Base-by-base conservation (phyloP, 2,797 vertebrate genomes). In the Gambusia yucatana region DNA sequence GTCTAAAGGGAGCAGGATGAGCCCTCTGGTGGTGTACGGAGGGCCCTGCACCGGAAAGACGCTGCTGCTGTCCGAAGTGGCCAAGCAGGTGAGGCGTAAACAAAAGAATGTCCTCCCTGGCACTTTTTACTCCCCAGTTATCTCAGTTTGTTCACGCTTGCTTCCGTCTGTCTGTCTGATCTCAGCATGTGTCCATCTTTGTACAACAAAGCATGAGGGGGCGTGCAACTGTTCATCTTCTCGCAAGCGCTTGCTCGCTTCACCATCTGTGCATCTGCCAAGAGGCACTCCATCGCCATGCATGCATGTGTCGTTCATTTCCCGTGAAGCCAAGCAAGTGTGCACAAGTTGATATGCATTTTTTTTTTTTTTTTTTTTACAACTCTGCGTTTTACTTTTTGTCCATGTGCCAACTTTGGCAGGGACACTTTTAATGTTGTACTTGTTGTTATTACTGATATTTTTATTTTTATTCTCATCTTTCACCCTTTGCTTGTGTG, bases 41-140 rank as follows among this genome's bases (percentile, higher is more conserved):
- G 98, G 98, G 75, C 98, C 98, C 0, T 99, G 98, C 94, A 98
- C 98, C 0, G 98, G 98, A 81, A 99, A 99, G 95, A 99, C 98
- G 0, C 96, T 99, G 83, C 92, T 99, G 87, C 93, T 99, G 57
- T 96, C 98, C 0, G 98, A 99, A 95, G 97, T 96, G 33, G 97
- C 98, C 20, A 98, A 98, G 94, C 97, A 99, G 98, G 98, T 99
- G 96, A 97, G 92, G 81, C n/a, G 3, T 17, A 0, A 55, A 10
- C 14, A 25, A 5, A 10, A 47, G 20, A 65, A 52, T 25, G 14
- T n/a, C 33, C 43, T 2, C 10, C 76, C 57, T 39, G 61, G 5
- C 65, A 77, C 11, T 13, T 77, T 71, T 36, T 63, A 10, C 74
- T 73, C 52, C 44, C 48, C 67, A n/a, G 22, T 76, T 75, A 80